Conservation (phyloP, 2,888 invertebrate species). For the Pharmacophagus antenor region DNA sequence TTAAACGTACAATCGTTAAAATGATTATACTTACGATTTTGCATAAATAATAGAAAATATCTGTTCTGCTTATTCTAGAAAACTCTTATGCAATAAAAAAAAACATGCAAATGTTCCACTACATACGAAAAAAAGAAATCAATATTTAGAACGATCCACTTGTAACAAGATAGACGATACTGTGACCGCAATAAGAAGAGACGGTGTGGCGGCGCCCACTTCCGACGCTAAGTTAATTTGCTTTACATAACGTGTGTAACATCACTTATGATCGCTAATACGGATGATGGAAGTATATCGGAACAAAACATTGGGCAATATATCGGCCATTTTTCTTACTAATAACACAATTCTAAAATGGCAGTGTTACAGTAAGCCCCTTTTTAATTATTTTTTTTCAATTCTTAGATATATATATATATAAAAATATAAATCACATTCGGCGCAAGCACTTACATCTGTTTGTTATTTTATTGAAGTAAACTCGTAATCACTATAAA, state of each 20-base stretch:
- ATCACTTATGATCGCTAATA: constrained; percentile 5
- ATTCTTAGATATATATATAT: no score
- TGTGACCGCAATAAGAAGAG: constrained; percentile 13
- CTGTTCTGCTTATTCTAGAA: neutral
- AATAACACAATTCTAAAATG: no score
- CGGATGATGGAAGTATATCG: neutral
- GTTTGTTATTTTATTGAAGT: no score
- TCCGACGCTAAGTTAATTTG: constrained; percentile 7
- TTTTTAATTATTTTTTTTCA: no score
- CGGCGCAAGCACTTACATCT: no score
- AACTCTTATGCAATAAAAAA: neutral
- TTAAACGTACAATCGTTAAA: no score
- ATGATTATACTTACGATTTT: no score
- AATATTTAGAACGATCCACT: neutral
- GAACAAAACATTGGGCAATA: neutral
- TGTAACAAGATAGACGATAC: neutral
- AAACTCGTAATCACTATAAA: no score
- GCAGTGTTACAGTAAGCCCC: no score
- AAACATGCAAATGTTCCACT: neutral
- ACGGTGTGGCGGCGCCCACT: constrained; percentile 15
- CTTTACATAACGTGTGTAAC: constrained; percentile 21
- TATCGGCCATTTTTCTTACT: neutral
- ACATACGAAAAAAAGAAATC: no score
- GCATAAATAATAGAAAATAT: neutral
- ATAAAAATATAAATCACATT: no score